These are phyloP conservation scores for Eustalomyia histrio DNA, from an alignment of 2,888 invertebrate genomes.

Conservation along the genomic window DNA sequence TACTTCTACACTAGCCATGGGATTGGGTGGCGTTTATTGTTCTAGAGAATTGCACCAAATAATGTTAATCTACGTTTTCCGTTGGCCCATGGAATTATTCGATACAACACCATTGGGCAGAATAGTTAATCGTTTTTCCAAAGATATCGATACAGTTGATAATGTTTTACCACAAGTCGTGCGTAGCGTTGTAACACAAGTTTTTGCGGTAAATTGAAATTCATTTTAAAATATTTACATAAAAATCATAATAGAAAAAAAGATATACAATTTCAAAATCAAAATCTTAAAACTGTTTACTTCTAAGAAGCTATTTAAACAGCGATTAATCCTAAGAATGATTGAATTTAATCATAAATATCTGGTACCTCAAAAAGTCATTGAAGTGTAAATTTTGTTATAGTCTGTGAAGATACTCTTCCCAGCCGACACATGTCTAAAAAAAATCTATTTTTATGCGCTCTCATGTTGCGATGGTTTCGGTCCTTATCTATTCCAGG, in stretches of 20 bases:
- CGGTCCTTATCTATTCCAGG: no score
- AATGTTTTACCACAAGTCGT: conserved; percentile 80
- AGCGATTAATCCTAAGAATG: no score
- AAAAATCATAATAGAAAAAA: neutral
- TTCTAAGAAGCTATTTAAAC: no score
- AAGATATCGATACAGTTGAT: conserved; percentile 83
- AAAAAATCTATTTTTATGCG: no score
- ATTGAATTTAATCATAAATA: no score
- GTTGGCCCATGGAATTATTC: conserved; percentile 86
- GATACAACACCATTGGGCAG: conserved; percentile 89
- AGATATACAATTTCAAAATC: neutral
- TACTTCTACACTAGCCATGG: conserved; percentile 74
- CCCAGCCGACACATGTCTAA: no score
- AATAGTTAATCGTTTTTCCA: conserved; percentile 85
- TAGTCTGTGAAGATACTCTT: no score
- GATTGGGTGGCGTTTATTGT: conserved; percentile 81
- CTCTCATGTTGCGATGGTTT: no score
- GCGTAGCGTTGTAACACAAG: conserved; percentile 76
- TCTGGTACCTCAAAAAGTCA: no score
- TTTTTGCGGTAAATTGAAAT: conserved; percentile 78
- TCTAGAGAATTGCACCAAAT: conserved; percentile 82
- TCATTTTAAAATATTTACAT: neutral
- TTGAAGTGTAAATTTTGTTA: no score
- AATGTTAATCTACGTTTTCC: conserved; percentile 83
- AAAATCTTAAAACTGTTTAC: neutral